Conservation (phyloP, 2,113 vertebrate genomes). For the Nibea coibor region DNA sequence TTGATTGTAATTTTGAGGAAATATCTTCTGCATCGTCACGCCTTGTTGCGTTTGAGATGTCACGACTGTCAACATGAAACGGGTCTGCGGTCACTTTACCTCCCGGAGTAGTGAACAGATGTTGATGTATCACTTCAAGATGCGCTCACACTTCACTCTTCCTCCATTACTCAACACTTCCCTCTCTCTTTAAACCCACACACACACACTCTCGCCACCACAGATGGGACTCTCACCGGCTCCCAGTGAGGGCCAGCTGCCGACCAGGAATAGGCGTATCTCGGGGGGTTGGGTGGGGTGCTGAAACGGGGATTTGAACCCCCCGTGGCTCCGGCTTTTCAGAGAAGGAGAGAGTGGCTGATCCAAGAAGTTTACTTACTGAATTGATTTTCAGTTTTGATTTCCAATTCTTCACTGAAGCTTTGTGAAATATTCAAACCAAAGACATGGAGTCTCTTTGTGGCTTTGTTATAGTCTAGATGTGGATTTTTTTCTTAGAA, state of each 20-base stretch:
- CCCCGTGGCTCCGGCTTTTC: slow-evolving; percentile 23
- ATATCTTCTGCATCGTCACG: neutral
- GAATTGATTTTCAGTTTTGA: neutral
- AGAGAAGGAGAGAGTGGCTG: slow-evolving; percentile 8
- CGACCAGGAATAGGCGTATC: slow-evolving; percentile 35
- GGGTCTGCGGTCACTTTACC: neutral
- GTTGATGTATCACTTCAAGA: slow-evolving; percentile 31
- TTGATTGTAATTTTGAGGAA: neutral
- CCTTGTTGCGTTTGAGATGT: neutral
- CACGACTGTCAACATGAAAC: neutral
- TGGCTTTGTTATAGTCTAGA: neutral
- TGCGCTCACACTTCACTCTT: neutral
- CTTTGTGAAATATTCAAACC: slow-evolving; percentile 4
- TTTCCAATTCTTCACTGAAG: neutral
- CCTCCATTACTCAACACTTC: neutral
- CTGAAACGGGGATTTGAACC: slow-evolving; percentile 22
- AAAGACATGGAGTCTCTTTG: neutral
- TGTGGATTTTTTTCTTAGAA: no score
- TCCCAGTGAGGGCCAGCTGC: slow-evolving; percentile 67
- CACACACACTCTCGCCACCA: slow-evolving; percentile 22
- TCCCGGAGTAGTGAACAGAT: neutral
- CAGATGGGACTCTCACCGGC: slow-evolving; percentile 56
- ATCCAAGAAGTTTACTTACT: neutral
- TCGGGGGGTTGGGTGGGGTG: slow-evolving; percentile 12
- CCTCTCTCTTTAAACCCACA: neutral